Evolutionary conservation across 2,888 invertebrate genomes (phyloP).

Genomic region (Lithophane leautieri): DNA sequence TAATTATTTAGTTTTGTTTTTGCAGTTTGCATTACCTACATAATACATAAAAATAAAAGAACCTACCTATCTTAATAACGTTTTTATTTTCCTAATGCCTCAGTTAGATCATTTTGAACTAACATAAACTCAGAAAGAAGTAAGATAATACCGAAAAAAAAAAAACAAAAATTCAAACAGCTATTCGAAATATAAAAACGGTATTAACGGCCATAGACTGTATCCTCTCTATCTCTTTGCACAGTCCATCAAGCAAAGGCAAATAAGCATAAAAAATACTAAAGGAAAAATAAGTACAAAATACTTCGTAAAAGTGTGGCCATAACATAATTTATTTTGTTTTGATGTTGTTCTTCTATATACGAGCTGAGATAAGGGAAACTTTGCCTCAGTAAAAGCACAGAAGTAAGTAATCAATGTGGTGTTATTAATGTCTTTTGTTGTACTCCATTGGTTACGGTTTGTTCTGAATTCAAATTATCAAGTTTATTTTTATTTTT

Average conservation of each 20-base stretch:
- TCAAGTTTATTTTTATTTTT: constrained; percentile 2
- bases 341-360: constrained; percentile 68
- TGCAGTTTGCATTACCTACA: too few relatives aligned
- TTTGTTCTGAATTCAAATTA: constrained; percentile 40
- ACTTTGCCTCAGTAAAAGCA: constrained; percentile 54
- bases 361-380: constrained; percentile 64
- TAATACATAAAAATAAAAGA: neutral
- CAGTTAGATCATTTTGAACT: neutral
- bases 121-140: neutral
- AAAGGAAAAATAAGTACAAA: constrained; percentile 62
- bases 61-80: neutral
- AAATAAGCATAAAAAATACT: constrained; percentile 62
- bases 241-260: constrained; percentile 61
- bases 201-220: constrained; percentile 21
- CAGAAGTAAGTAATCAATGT: constrained; percentile 64
- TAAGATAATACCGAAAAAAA: neutral
- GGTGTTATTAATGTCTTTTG: constrained; percentile 69
- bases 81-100: neutral
- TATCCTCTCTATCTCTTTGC: constrained; percentile 37
- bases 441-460: constrained; percentile 59
- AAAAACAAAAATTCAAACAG: neutral
- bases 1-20: neutral
- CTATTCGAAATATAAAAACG: constrained; percentile 17
- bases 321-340: constrained; percentile 68
- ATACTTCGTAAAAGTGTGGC: constrained; percentile 60